Conservation (phyloP, 1,140 invertebrate genomes). For the Ceratina japonica region DNA sequence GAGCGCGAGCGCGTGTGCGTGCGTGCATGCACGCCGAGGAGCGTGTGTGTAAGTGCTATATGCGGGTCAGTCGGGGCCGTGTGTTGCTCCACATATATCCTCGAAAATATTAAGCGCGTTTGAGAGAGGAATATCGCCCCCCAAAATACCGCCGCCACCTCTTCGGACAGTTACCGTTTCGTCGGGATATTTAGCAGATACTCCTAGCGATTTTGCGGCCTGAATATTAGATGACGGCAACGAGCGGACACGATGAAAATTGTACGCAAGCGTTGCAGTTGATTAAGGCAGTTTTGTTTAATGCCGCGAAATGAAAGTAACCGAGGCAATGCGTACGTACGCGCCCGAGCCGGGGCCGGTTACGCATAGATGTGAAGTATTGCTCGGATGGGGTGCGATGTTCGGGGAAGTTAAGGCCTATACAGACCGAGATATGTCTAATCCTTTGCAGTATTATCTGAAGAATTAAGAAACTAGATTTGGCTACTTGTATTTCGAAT, state of each 20-base stretch:
- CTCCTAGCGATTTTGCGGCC: conserved; percentile 28
- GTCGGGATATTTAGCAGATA: conserved; percentile 21
- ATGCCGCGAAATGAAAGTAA: conserved; percentile 10
- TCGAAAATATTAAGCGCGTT: conserved; percentile 29
- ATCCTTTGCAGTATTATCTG: too few species aligned
- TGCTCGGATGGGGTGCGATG: not conserved
- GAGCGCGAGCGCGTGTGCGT: not conserved
- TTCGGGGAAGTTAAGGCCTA: not conserved
- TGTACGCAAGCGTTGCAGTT: not conserved
- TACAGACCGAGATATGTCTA: too few species aligned
- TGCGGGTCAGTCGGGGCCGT: conserved; percentile 6
- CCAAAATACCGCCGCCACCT: not conserved
- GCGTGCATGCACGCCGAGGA: not conserved
- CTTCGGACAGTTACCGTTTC: not conserved
- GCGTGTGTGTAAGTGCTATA: not conserved
- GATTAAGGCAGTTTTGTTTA: conserved; percentile 10
- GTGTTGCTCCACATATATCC: conserved; percentile 12
- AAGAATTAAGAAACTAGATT: too few species aligned
- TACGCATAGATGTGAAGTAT: conserved; percentile 3
- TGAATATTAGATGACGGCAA: conserved; percentile 33
- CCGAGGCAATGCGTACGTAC: not conserved
- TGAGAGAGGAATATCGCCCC: not conserved
- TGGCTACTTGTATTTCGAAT: too few species aligned
- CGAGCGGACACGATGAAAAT: conserved; percentile 6
- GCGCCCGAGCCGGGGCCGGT: not conserved